Conservation (phyloP, 2,888 invertebrate genomes). For the Zhengitettix transpicula region DNA sequence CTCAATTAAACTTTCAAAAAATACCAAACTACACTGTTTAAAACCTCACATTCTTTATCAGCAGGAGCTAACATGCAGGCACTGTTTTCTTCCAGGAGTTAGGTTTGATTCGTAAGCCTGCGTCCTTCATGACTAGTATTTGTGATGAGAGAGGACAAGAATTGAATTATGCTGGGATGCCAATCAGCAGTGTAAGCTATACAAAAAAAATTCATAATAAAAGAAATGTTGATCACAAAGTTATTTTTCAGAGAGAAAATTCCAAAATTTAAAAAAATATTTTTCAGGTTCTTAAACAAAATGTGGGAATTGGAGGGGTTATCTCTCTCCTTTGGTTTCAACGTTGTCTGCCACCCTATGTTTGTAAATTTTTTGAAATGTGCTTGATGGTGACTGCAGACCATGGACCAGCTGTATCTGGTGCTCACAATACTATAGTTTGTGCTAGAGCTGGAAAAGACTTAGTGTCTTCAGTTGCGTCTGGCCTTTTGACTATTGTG, state of each 20-base stretch:
- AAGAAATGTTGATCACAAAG: background rate
- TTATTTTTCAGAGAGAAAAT: background rate
- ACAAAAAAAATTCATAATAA: background rate
- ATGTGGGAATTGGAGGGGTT: conserved; percentile 94
- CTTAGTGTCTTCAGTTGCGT: conserved; percentile 87
- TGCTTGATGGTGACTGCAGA: conserved; percentile 97
- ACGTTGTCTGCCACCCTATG: conserved; percentile 81
- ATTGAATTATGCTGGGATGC: conserved; percentile 87
- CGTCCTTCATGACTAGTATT: conserved; percentile 98
- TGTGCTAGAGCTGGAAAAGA: conserved; percentile 95
- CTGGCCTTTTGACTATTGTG: conserved; percentile 91
- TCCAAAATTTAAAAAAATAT: background rate
- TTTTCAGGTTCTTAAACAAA: conserved; percentile 63
- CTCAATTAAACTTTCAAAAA: no score
- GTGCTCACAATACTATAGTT: conserved; percentile 97
- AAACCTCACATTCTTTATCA: no score
- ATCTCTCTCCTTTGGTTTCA: conserved; percentile 98
- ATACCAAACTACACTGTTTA: no score
- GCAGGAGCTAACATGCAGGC: no score
- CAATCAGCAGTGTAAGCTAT: conserved; percentile 36
- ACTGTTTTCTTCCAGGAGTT: conserved; percentile 47
- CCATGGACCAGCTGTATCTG: conserved; percentile 97
- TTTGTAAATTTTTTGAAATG: conserved; percentile 96
- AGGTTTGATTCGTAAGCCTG: conserved; percentile 94
- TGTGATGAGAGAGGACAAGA: conserved; percentile 98